Base-by-base conservation (phyloP, 2,797 vertebrate genomes). In the Coreius guichenoti region DNA sequence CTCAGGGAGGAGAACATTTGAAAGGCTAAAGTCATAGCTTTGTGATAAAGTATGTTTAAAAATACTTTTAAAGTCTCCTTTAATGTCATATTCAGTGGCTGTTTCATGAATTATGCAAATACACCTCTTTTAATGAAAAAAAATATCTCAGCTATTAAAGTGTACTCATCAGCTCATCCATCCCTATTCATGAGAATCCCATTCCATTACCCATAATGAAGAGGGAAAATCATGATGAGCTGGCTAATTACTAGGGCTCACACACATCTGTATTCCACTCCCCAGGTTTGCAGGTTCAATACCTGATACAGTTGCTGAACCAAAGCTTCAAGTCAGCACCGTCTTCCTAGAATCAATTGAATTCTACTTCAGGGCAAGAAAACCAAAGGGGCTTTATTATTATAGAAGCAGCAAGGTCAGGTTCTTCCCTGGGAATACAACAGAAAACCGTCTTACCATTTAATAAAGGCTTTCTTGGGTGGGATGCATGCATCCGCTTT, bases 101-200 rank as follows among this genome's bases (percentile, higher is more conserved):
- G 90, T 86, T 85, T 80, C 91, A 94, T 94, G 91, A 94, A 95
- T 94, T 93, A 95, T 95, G 93, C 93, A 94, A 92, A 94, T 91
- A 88, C 88, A 91, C 89, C 91, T 93, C 89, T 93, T 88, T 92
- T 93, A 94, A 94, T 91, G 93, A 91, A 94, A 89, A 90, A 87
- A 89, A 93, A 94, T 90, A 94, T 92, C 93, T 88, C 86, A 88
- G 91, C 91, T 91, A 91, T 92, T 92, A 92, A 94, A 94, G 91
- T 93, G 93, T 91, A 91, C 90, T 94, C 92, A 91, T 92, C 92
- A 93, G 90, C 92, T 94, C 92, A 94, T 94, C 81, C 92, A 91
- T 90, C 92, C 87, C 91, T 91, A 91, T 92, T 94, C 92, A 86
- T 86, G 87, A 92, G 88, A 91, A 93, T 92, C 91, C 88, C 92